These are phyloP conservation scores for Trichonephila clavipes DNA, from an alignment of 1,140 invertebrate genomes.

Conservation along the genomic window DNA sequence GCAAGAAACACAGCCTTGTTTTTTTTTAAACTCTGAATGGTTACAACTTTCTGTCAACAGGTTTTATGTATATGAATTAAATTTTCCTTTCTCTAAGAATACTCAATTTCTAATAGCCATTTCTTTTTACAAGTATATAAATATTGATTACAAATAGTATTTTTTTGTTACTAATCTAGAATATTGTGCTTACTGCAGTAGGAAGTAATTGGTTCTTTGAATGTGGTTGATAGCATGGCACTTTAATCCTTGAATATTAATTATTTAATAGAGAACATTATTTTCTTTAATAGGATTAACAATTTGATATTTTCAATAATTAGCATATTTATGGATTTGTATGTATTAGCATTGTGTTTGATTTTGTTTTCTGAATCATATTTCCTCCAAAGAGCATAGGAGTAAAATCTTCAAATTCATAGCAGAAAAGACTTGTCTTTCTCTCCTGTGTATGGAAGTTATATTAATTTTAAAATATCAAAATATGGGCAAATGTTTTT, in stretches of 20 bases:
- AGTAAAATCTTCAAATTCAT: too few species aligned
- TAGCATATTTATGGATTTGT: not conserved
- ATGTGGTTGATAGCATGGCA: not conserved
- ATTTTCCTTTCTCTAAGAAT: slow-evolving; percentile 3
- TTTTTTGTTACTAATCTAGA: not conserved
- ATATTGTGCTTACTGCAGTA: slow-evolving; percentile 6
- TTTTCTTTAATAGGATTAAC: too few species aligned
- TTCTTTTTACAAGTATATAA: not conserved
- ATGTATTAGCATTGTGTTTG: not conserved
- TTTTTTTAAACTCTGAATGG: slow-evolving; percentile 66
- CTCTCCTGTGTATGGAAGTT: too few species aligned
- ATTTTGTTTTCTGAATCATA: not conserved
- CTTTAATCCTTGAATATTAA: not conserved
- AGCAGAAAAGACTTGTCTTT: too few species aligned
- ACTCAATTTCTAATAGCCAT: not conserved
- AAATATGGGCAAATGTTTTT: too few species aligned
- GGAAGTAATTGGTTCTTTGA: not conserved
- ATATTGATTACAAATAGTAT: not conserved
- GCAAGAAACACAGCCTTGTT: slow-evolving; percentile 59
- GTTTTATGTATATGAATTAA: slow-evolving; percentile 63
- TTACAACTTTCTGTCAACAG: slow-evolving; percentile 28
- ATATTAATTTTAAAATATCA: too few species aligned
- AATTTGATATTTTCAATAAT: too few species aligned
- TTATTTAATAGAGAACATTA: not conserved
- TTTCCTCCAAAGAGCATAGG: not conserved